Conservation (phyloP, 64 coral and sea anemone species). For the Stichodactyla helianthus region DNA sequence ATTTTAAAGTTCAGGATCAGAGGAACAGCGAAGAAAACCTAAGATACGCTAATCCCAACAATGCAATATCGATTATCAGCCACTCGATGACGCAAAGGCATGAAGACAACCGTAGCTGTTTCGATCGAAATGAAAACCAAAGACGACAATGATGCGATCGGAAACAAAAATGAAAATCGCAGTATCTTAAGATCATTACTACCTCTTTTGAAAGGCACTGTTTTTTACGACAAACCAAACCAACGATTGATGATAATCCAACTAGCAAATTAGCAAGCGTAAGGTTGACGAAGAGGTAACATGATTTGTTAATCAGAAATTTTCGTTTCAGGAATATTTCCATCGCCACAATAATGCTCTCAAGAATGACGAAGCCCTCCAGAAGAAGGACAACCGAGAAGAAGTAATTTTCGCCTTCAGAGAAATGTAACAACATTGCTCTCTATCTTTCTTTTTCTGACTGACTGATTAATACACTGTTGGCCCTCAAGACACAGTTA, state of each 20-base stretch:
- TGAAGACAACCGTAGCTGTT: background rate
- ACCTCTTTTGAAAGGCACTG: background rate
- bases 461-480: background rate
- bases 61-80: background rate
- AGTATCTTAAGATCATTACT: background rate
- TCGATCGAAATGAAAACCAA: background rate
- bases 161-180: background rate
- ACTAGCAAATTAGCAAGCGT: slow-evolving; percentile 1
- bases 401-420: background rate
- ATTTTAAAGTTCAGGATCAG: background rate
- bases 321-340: background rate
- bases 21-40: background rate
- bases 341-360: background rate
- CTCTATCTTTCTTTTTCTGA: background rate
- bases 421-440: background rate
- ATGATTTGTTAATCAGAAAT: slow-evolving; percentile 4
- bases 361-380: background rate
- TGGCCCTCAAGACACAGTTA: no score
- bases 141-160: background rate
- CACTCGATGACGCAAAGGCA: slow-evolving; percentile 5
- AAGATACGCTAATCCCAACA: background rate
- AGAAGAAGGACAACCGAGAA: background rate
- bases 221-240: background rate
- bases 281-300: background rate
- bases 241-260: background rate